Base-by-base conservation (phyloP, 2,797 vertebrate species). In the Muscicapa comitata region DNA sequence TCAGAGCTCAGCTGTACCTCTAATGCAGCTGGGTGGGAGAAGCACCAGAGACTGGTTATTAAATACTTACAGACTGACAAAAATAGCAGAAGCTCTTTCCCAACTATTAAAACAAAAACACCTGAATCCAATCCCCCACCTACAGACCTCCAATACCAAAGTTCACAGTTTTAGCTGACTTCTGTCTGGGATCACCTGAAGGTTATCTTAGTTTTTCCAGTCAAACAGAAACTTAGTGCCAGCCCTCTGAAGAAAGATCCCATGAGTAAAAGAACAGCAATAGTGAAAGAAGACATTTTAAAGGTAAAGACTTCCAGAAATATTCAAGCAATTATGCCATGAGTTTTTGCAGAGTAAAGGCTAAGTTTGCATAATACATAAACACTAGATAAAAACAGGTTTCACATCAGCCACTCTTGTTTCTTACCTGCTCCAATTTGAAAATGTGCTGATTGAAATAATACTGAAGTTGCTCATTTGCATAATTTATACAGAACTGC, bases 381-480 rank as follows among this genome's bases (percentile, higher is more conserved):
- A 74, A 59, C 29, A 33, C 10, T 65, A 38, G 19, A 84, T 28
- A 80, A 91, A 77, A 42, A 5, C 17, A 20, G 3, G 4, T 25
- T 57, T 75, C 54, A 20, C 54, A 89, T 61, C n/a, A 70, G 26
- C 9, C 37, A 31, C 50, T 79, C 19, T 37, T 1, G 1, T 47
- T 65, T 70, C 96, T 97, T 91, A 99, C 99, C 99, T 99, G 99
- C 88, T 99, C 99, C 93, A 99, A 97, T 88, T 99, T 99, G 97
- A 99, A 99, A 96, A 99, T 99, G 96, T 99, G 99, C 93, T 99
- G 99, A 94, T 99, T 99, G 98, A 99, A 99, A 97, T 99, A 99
- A 98, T 99, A 99, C 98, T 99, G 99, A 71, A 99, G 98, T 97
- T 99, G 99, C 95, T 99, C 99, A 1, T 99, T 99, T 93, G 99